Evolutionary conservation across 2,888 invertebrate species (phyloP), one percentile per base, ranked within the genome.

Genomic region (Dilophus febrilis): DNA sequence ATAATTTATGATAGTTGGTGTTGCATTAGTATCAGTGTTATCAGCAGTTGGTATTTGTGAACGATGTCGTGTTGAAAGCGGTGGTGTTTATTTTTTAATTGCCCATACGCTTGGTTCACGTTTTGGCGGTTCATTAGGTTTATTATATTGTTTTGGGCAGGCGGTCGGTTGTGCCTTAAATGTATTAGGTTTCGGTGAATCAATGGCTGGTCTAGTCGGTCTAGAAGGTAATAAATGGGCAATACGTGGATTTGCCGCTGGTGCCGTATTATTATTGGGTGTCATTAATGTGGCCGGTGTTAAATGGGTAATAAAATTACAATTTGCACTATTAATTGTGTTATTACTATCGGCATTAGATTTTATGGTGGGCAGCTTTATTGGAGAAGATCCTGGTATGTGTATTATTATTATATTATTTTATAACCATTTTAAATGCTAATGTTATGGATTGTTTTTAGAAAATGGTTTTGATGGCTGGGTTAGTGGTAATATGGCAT

Each of bases 41-140:
- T 91, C 94, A 49, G 92, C 92, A 17, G 88, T 95, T 43, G 95
- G 94, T 35, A 94, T 95, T 50, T 92, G 92, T 67, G 94, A 94
- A 61, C 66, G 92, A 57, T 91, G 91, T 65, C 73, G 86, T 45
- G 82, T 94, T 54, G 90, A 92, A 65, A 88, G 90, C 64, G 95
- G 95, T n/a, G 95, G 95, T 37, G 91, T 95, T 19, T 95, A 95
- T 64, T 94, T 94, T 64, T 70, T 97, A 43, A 66, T 97, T 29
- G 85, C 92, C 1, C 92, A 95, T 55, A 91, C 94, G 4, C 65
- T 97, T 19, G 95, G 95, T 30, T 88, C 91, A 6, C 71, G 90
- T 55, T 80, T 92, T 57, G 95, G 92, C 11, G 92, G 92, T 32
- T 80, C 94, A 19, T 70, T 95, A 34, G 94, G 94, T 32, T 66